Conservation (phyloP, 2,797 vertebrate species). For the Oryzias dopingdopingensis region DNA sequence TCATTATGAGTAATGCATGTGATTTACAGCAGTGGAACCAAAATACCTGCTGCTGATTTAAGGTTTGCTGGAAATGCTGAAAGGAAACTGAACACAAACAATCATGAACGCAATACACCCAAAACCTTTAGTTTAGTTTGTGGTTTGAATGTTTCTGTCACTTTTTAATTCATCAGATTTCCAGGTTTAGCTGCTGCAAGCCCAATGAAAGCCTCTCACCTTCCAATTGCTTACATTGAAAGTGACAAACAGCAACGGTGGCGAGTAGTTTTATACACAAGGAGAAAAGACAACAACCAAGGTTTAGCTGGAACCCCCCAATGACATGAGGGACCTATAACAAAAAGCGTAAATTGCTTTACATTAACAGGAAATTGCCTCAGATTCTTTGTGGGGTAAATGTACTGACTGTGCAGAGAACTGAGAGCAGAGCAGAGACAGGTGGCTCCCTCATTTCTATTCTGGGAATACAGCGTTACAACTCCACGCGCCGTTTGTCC, state of each 20-base stretch:
- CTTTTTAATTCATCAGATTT: not conserved
- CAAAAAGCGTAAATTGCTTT: not conserved
- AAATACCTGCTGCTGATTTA: conserved; percentile 12
- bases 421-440: conserved; percentile 52
- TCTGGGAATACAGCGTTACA: conserved; percentile 44
- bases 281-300: not conserved
- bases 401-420: conserved; percentile 24
- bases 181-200: not conserved
- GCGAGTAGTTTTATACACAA: not conserved
- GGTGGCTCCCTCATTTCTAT: conserved; percentile 63
- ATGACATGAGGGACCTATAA: not conserved
- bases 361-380: not conserved
- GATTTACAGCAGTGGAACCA: conserved; percentile 25
- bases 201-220: not conserved
- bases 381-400: conserved; percentile 10
- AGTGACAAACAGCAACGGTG: conserved; percentile 10
- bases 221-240: conserved; percentile 4
- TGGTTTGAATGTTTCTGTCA: no score
- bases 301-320: not conserved
- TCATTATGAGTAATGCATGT: conserved; percentile 29
- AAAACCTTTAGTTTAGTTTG: not conserved
- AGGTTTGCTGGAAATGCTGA: not conserved
- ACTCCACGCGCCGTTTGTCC: not conserved
- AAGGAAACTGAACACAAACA: not conserved
- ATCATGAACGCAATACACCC: not conserved